A percentile compares a stretch with the other conserved stretches of the same genome.
These are phyloP conservation scores for Imbricaverruca yamaguchii DNA, from an alignment of 2,888 invertebrate genomes.

Conservation along the genomic window DNA sequence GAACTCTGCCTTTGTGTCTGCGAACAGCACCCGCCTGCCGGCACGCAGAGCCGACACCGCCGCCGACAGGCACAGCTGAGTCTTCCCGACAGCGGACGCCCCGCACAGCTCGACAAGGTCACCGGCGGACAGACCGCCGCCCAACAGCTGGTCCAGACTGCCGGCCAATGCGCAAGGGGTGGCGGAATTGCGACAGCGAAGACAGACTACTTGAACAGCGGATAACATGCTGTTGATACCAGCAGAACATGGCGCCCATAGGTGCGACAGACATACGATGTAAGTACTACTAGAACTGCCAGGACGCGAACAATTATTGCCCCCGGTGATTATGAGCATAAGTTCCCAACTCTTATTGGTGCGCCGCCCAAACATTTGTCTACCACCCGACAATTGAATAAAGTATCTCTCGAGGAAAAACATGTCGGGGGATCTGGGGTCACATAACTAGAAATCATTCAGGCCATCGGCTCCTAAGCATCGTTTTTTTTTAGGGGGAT, in stretches of 20 bases:
- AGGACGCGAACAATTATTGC: neutral
- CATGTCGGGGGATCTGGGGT: no score
- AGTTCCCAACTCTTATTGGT: no score
- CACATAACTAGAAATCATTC: no score
- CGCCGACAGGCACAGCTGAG: neutral
- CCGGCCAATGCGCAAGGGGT: neutral
- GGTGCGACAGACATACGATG: neutral
- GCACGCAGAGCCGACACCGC: neutral
- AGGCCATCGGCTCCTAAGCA: no score
- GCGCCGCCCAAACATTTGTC: no score
- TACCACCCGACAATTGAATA: no score
- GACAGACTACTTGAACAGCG: neutral
- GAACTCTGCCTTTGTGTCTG: neutral
- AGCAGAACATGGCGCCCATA: no score
- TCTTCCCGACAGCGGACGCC: conserved; percentile 9
- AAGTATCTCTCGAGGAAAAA: no score
- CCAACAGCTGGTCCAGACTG: neutral
- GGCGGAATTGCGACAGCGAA: neutral
- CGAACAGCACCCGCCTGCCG: neutral
- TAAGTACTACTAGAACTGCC: neutral
- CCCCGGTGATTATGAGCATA: neutral
- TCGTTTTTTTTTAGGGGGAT: no score
- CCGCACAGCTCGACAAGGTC: conserved; percentile 2
- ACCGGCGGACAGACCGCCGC: neutral
- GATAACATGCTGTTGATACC: no score